phyloP scores from a whole-genome alignment of 2,888 invertebrate species.

The Hipparchia semele region DNA sequence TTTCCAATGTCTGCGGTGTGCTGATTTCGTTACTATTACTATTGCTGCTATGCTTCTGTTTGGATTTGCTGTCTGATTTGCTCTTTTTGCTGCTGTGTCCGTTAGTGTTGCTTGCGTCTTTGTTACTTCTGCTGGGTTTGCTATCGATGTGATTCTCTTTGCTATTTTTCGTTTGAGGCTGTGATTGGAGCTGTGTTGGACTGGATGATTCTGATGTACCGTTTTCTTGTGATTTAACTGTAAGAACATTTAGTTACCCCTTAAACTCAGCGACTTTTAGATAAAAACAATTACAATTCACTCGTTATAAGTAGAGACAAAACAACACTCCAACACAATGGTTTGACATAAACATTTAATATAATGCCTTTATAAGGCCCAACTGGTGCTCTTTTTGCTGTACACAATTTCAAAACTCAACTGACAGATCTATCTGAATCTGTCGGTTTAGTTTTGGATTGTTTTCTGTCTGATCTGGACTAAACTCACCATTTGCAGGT shows the following conservation, averaged over 20 bases:
- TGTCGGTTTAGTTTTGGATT: too few species aligned
- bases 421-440: background rate
- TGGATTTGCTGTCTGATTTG: conserved; percentile 77
- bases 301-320: too few species aligned
- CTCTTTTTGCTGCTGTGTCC: conserved; percentile 68
- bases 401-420: background rate
- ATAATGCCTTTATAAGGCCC: background rate
- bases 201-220: conserved; percentile 79
- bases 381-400: background rate
- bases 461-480: background rate
- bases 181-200: conserved; percentile 62
- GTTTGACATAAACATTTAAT: too few species aligned
- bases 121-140: conserved; percentile 71
- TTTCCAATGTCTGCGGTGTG: conserved; percentile 52
- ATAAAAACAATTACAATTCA: too few species aligned
- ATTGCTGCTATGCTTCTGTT: conserved; percentile 71
- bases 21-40: conserved; percentile 66
- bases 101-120: conserved; percentile 75
- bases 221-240: conserved; percentile 80
- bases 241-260: conserved; percentile 38
- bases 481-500: conserved; percentile 58
- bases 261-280: background rate
- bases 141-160: conserved; percentile 72
- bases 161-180: conserved; percentile 76
- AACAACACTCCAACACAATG: too few species aligned